Conservation (phyloP, 1,140 invertebrate genomes). For the Ceratina japonica region DNA sequence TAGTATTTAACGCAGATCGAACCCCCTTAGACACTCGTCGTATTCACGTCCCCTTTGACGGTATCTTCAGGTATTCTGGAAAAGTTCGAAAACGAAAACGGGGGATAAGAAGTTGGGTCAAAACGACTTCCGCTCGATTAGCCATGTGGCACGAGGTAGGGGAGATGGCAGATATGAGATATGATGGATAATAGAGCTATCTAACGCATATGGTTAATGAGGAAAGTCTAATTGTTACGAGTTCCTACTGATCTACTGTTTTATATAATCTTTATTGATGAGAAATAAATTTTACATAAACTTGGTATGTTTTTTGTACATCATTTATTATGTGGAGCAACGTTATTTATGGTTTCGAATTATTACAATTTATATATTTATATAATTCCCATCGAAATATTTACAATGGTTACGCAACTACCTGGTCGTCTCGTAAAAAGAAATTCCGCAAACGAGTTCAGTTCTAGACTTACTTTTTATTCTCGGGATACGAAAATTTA, state of each 20-base stretch:
- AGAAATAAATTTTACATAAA: constrained; percentile 46
- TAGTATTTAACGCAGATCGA: constrained; percentile 4
- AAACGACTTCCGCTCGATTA: background rate
- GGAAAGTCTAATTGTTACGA: constrained; percentile 29
- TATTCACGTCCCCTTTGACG: background rate
- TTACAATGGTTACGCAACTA: constrained; percentile 19
- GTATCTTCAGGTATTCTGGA: constrained; percentile 48
- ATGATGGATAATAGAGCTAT: constrained; percentile 5
- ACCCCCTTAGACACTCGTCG: background rate
- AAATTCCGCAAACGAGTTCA: background rate
- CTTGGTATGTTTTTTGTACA: constrained; percentile 42
- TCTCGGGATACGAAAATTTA: background rate
- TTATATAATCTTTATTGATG: constrained; percentile 30
- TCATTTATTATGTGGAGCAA: constrained; percentile 38
- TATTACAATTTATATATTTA: constrained; percentile 34
- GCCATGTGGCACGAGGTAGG: background rate
- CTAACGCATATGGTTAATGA: constrained; percentile 2
- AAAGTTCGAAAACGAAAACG: constrained; percentile 52
- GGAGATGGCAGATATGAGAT: background rate
- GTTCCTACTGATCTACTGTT: constrained; percentile 31
- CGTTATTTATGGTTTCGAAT: constrained; percentile 1
- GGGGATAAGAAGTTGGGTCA: background rate
- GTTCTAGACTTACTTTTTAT: background rate
- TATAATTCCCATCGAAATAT: constrained; percentile 22
- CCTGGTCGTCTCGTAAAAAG: background rate